Evolutionary conservation across 2,888 invertebrate genomes (phyloP).

Genomic region (Plagiodera versicolora): DNA sequence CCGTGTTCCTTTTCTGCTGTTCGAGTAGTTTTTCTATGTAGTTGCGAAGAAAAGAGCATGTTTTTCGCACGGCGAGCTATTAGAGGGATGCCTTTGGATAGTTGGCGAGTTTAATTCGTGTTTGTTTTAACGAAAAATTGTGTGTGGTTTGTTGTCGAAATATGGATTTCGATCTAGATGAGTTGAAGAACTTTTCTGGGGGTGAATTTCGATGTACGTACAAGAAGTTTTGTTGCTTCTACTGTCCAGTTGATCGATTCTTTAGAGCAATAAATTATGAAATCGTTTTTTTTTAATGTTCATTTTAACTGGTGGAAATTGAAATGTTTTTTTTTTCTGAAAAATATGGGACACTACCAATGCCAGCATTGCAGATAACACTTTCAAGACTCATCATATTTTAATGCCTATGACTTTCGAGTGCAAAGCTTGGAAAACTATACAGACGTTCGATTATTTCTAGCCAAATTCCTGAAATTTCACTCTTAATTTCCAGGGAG

Average conservation of each 20-base stretch:
- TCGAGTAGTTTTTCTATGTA: conserved; percentile 21
- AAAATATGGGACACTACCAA: neutral
- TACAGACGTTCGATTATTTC: too few species aligned
- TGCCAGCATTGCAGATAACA: neutral
- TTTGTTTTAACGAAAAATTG: too few species aligned
- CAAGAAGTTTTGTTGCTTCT: conserved; percentile 18
- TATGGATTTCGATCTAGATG: conserved; percentile 25
- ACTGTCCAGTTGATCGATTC: conserved; percentile 12
- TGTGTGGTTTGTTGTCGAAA: too few species aligned
- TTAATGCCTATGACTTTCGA: neutral
- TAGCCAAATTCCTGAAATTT: too few species aligned
- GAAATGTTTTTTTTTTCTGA: too few species aligned
- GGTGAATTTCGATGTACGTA: conserved; percentile 37
- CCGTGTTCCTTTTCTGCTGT: conserved; percentile 16
- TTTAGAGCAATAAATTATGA: conserved; percentile 35
- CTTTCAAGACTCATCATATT: neutral
- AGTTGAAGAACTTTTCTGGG: conserved; percentile 29
- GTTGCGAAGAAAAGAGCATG: conserved; percentile 6
- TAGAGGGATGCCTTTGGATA: neutral
- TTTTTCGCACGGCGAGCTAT: neutral
- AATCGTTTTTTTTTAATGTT: conserved; percentile 22
- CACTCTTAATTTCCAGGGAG: conserved; percentile 43
- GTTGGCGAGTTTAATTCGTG: neutral
- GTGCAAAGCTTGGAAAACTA: too few species aligned
- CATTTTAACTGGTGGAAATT: too few species aligned